A percentile compares a stretch with the other conserved stretches of the same genome.
These are phyloP conservation scores for Epinotia brunnichana DNA, from an alignment of 2,888 invertebrate species.

Conservation along the genomic window DNA sequence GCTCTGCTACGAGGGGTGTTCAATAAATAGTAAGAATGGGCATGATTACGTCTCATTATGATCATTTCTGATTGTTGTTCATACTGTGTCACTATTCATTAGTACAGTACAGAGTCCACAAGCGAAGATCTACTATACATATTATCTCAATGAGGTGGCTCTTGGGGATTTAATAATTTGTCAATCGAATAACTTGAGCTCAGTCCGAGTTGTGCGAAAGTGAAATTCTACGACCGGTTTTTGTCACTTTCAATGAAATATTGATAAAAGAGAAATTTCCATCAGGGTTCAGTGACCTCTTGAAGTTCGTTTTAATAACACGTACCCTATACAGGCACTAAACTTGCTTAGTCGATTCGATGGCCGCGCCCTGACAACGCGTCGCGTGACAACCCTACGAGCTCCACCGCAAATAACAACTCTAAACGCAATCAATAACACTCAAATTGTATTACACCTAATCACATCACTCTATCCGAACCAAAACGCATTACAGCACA, in stretches of 20 bases:
- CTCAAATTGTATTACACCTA: constrained; percentile 10
- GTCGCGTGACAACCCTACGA: constrained; percentile 4
- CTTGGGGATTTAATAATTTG: no score
- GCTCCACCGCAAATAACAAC: neutral
- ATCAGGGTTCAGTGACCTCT: neutral
- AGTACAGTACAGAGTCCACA: no score
- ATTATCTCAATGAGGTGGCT: no score
- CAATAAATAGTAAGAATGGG: no score
- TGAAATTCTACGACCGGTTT: neutral
- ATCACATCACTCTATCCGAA: neutral
- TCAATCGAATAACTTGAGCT: neutral
- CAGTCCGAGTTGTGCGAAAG: neutral
- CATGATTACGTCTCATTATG: no score
- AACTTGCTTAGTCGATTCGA: constrained; percentile 1
- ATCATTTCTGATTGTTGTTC: no score
- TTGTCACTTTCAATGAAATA: neutral
- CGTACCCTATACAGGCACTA: no score
- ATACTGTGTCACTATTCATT: no score
- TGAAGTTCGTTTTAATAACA: no score
- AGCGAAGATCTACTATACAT: no score
- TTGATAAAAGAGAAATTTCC: neutral
- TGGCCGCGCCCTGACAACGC: constrained; percentile 9
- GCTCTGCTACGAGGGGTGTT: no score
- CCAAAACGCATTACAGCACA: neutral
- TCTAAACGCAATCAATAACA: constrained; percentile 13